These are phyloP conservation scores for Microtus montanus DNA, from an alignment of 2,113 vertebrate genomes.

Conservation along the genomic window DNA sequence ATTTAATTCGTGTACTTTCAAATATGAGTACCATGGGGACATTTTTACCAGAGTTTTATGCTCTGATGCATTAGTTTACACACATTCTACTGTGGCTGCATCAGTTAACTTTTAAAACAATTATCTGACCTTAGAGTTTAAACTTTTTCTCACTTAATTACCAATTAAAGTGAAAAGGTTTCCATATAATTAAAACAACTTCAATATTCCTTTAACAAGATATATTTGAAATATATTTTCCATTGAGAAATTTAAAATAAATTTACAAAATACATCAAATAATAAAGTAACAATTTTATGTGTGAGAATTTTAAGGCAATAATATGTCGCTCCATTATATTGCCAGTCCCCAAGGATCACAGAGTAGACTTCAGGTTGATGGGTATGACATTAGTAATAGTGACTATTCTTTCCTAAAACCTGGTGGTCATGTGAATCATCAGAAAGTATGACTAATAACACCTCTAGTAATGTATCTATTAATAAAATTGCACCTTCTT, in stretches of 20 bases:
- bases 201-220: not conserved
- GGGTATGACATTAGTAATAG: not conserved
- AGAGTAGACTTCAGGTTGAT: not conserved
- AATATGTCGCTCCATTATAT: not conserved
- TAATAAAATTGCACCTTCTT: not conserved
- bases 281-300: not conserved
- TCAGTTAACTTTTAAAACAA: constrained; percentile 43
- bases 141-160: constrained; percentile 38
- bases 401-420: not conserved
- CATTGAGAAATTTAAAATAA: not conserved
- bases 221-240: constrained; percentile 34
- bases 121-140: constrained; percentile 54
- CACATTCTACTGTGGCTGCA: not conserved
- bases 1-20: constrained; percentile 75
- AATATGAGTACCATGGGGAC: constrained; percentile 63
- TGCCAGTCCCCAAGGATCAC: not conserved
- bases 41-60: constrained; percentile 66
- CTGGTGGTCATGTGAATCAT: not conserved
- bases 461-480: not conserved
- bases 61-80: constrained; percentile 48
- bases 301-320: not conserved
- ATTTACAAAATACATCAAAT: not conserved
- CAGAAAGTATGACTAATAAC: not conserved
- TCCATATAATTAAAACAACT: not conserved
- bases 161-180: constrained; percentile 43